Conservation (phyloP, 2,888 invertebrate species). For the Branchipolynoe longqiensis region DNA sequence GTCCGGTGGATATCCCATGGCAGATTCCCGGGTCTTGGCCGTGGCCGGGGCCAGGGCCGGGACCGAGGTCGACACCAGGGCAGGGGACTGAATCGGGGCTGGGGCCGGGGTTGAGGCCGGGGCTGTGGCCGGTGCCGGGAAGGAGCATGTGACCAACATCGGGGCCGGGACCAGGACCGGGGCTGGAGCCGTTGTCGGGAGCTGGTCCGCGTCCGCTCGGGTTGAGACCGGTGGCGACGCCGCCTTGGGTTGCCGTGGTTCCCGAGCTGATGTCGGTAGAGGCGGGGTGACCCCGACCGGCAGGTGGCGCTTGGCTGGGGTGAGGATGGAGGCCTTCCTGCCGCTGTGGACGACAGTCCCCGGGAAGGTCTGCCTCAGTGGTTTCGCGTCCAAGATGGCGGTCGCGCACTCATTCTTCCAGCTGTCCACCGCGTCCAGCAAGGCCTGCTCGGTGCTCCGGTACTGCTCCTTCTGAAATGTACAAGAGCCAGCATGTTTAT, state of each 20-base stretch:
- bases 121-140: too few relatives aligned
- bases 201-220: background rate
- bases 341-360: background rate
- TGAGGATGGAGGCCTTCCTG: slow-evolving; percentile 21
- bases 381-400: slow-evolving; percentile 26
- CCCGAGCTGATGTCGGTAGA: background rate
- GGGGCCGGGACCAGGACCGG: too few relatives aligned
- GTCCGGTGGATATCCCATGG: too few relatives aligned
- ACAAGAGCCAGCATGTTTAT: too few relatives aligned
- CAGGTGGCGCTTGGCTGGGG: slow-evolving; percentile 8
- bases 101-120: too few relatives aligned
- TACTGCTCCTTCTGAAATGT: slow-evolving; percentile 5
- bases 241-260: background rate
- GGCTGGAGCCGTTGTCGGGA: background rate
- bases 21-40: too few relatives aligned
- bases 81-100: too few relatives aligned
- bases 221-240: background rate
- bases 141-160: too few relatives aligned
- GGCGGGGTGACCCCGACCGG: slow-evolving; percentile 49
- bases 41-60: background rate
- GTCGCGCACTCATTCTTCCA: slow-evolving; percentile 18
- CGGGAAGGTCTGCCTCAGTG: background rate
- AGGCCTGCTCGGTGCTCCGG: background rate
- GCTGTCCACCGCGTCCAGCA: background rate
- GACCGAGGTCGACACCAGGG: too few relatives aligned